Conservation (phyloP, 2,888 invertebrate genomes). For the Sinohyriopsis cumingii region DNA sequence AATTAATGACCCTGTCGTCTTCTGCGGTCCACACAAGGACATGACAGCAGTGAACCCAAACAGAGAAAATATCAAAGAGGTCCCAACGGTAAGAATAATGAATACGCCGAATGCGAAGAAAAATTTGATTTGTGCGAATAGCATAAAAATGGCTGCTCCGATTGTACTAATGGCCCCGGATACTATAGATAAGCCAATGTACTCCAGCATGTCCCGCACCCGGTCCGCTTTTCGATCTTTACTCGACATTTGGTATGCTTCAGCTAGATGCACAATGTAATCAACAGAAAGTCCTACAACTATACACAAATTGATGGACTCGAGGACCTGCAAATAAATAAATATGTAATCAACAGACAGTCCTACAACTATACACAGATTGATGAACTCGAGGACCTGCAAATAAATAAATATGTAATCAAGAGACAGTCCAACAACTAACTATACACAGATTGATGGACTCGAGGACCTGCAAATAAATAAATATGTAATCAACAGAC, state of each 20-base stretch:
- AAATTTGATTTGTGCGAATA: conserved; percentile 57
- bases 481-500: conserved; percentile 62
- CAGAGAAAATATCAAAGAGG: conserved; percentile 54
- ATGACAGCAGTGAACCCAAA: conserved; percentile 51
- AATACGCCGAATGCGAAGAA: conserved; percentile 61
- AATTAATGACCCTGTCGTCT: conserved; percentile 39
- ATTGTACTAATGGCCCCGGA: conserved; percentile 62
- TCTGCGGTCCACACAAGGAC: conserved; percentile 55
- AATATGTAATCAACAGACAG: conserved; percentile 17
- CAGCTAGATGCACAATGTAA: conserved; percentile 61
- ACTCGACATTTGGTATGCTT: conserved; percentile 51
- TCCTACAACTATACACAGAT: conserved; percentile 59
- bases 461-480: conserved; percentile 46
- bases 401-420: too few relatives aligned
- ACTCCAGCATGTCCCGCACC: conserved; percentile 48
- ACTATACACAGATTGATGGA: conserved; percentile 54
- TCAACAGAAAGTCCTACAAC: conserved; percentile 61
- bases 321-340: conserved; percentile 41
- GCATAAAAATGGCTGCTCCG: conserved; percentile 57
- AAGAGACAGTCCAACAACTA: conserved; percentile 58
- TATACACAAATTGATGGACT: conserved; percentile 57
- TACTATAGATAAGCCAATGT: conserved; percentile 57
- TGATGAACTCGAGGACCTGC: conserved; percentile 58
- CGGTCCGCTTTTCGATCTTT: conserved; percentile 40
- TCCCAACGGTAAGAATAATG: conserved; percentile 55